These are phyloP conservation scores for Lycia hirtaria DNA, from an alignment of 2,888 invertebrate species.

Conservation along the genomic window DNA sequence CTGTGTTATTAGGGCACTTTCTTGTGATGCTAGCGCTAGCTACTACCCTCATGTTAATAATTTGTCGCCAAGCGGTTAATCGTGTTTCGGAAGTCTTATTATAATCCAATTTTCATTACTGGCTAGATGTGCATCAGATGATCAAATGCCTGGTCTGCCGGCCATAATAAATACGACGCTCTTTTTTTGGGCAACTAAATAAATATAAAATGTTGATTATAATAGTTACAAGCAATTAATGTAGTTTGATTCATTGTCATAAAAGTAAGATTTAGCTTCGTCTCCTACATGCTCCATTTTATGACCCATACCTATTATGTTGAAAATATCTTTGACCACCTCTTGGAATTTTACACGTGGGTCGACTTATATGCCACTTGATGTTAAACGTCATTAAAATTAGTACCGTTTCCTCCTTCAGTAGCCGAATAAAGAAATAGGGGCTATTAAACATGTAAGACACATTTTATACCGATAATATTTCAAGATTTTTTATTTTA, in stretches of 20 bases:
- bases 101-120: too few species aligned
- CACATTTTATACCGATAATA: slow-evolving; percentile 70
- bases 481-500: slow-evolving; percentile 70
- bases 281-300: slow-evolving; percentile 27
- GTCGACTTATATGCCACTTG: slow-evolving; percentile 48
- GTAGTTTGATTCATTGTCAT: slow-evolving; percentile 1
- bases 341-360: slow-evolving; percentile 41
- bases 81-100: too few species aligned
- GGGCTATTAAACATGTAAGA: slow-evolving; percentile 67
- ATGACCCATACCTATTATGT: slow-evolving; percentile 27
- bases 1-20: too few species aligned
- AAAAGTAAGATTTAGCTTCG: slow-evolving; percentile 8
- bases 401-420: slow-evolving; percentile 57
- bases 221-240: slow-evolving; percentile 1
- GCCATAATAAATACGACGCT: too few species aligned
- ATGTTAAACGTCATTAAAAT: slow-evolving; percentile 62
- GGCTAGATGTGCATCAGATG: too few species aligned
- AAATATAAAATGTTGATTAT: not conserved
- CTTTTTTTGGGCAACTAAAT: not conserved
- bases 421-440: slow-evolving; percentile 73
- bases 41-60: too few species aligned
- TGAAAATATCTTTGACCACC: slow-evolving; percentile 35
- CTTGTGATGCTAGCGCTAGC: too few species aligned
- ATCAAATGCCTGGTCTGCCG: not conserved
- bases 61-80: too few species aligned